phyloP scores from a whole-genome alignment of 1,140 invertebrate genomes.

The Drosophila sp. region DNA sequence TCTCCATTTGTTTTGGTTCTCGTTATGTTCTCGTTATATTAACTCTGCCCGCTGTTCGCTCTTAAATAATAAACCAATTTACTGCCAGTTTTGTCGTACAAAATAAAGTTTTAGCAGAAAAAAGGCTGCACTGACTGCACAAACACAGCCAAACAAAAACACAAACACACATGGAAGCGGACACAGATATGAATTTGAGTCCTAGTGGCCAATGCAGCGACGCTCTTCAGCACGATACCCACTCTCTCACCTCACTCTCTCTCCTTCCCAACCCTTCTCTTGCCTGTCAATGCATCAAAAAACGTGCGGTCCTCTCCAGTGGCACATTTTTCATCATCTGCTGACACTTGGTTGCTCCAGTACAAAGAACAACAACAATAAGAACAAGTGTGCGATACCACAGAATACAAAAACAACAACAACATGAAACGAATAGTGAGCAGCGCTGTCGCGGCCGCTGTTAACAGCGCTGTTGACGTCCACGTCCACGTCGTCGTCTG shows the following conservation, averaged over 20 bases:
- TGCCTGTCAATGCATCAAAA: slow-evolving; percentile 76
- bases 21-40: no score
- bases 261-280: slow-evolving; percentile 13
- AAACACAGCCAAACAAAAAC: not conserved
- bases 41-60: no score
- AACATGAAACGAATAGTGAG: not conserved
- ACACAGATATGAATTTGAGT: slow-evolving; percentile 16
- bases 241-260: slow-evolving; percentile 9
- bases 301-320: slow-evolving; percentile 57
- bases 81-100: no score
- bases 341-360: slow-evolving; percentile 57
- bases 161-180: slow-evolving; percentile 14
- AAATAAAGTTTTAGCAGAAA: no score
- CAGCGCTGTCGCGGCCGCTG: not conserved
- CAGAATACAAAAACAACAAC: slow-evolving; percentile 31
- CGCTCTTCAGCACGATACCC: not conserved
- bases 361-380: slow-evolving; percentile 37
- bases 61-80: no score
- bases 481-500: not conserved
- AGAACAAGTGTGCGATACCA: slow-evolving; percentile 30
- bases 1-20: no score
- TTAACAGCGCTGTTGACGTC: not conserved
- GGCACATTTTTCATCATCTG: slow-evolving; percentile 80
- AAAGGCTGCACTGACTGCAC: no score
- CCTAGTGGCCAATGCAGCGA: slow-evolving; percentile 42